Percentiles rank a stretch among this genome's conserved stretches.
These are phyloP conservation scores for Drosophila neutralis DNA, from an alignment of 2,888 invertebrate species.

Conservation along the genomic window DNA sequence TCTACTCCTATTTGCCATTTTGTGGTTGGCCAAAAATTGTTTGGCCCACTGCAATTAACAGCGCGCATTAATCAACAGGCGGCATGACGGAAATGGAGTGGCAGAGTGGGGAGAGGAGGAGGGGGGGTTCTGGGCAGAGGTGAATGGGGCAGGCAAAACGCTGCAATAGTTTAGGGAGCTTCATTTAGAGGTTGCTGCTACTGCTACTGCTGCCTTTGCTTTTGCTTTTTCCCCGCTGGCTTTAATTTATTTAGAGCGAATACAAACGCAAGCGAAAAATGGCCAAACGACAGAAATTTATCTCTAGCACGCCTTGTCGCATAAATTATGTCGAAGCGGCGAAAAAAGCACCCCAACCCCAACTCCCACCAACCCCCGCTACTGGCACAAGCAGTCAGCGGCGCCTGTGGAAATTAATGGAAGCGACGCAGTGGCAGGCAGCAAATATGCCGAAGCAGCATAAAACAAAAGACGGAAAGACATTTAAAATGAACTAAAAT, in stretches of 20 bases:
- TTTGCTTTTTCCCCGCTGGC: slow-evolving; percentile 28
- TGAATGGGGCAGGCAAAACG: not conserved
- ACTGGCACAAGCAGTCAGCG: slow-evolving; percentile 26
- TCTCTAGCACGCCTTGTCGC: slow-evolving; percentile 76
- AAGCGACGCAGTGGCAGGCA: slow-evolving; percentile 64
- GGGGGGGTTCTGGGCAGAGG: not conserved
- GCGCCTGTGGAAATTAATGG: slow-evolving; percentile 67
- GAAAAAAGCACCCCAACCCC: not conserved
- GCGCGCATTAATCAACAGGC: slow-evolving; percentile 76
- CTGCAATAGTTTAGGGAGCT: slow-evolving; percentile 42
- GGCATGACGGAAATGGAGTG: slow-evolving; percentile 30
- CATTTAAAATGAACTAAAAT: slow-evolving; percentile 79
- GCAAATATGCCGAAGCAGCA: slow-evolving; percentile 65
- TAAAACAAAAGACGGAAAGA: slow-evolving; percentile 74
- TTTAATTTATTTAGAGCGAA: slow-evolving; percentile 80
- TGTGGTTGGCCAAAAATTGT: slow-evolving; percentile 20
- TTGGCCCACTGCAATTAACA: slow-evolving; percentile 64
- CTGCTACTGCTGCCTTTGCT: not conserved
- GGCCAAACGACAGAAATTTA: slow-evolving; percentile 78
- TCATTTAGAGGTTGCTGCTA: slow-evolving; percentile 15
- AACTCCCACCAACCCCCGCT: not conserved
- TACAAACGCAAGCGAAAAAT: slow-evolving; percentile 75
- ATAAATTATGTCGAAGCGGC: slow-evolving; percentile 73
- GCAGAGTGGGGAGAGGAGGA: not conserved
- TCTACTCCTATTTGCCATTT: slow-evolving; percentile 33